Base-by-base conservation (phyloP, 2,888 invertebrate species). In the Adineta ricciae region DNA sequence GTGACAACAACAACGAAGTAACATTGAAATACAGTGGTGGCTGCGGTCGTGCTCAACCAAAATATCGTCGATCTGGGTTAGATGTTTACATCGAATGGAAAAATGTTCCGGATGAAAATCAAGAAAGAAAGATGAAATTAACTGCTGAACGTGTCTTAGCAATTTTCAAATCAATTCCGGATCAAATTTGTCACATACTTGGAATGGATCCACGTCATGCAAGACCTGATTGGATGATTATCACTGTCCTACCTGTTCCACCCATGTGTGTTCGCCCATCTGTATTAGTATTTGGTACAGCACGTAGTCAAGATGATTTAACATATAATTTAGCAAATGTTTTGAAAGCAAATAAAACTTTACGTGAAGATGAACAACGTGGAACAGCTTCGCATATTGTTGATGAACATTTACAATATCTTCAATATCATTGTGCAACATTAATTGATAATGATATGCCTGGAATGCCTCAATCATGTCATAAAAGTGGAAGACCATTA, bases 171-270 rank as follows among this genome's bases (percentile, higher is more conserved):
- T 95, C 95, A 88, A 96, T 97, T 84, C 94, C 94, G 87, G 86
- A 86, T 64, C 16, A 82, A 3, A 50, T 72, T 11, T 83, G 82
- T 11, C 85, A 82, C 27, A 38, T 86, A 7, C 49, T 56, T 21
- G 86, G 86, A 78, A 96, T 99, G 96, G 97, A 99, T 90, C 97
- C 97, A 0, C 96, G 96, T 90, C 91, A 88, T 86, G 96, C 98
- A 0, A 93, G 99, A 84, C 99, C 99, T 11, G 99, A 99, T 92
- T 99, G 99, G 98, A 98, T 99, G 98, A 94, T 99, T 87, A 93
- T 96, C 11, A 97, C 98, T 3, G 97, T 97, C 21, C 91, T 99
- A 86, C 99, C 99, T 0, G 99, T 99, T 0, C 97, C 99, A 0
- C 99, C 99, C 5, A 91, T 99, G 41, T 84, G 84, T 1, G 98